phyloP scores from a whole-genome alignment of 2,888 invertebrate species.

The Fabriciana adippe region DNA sequence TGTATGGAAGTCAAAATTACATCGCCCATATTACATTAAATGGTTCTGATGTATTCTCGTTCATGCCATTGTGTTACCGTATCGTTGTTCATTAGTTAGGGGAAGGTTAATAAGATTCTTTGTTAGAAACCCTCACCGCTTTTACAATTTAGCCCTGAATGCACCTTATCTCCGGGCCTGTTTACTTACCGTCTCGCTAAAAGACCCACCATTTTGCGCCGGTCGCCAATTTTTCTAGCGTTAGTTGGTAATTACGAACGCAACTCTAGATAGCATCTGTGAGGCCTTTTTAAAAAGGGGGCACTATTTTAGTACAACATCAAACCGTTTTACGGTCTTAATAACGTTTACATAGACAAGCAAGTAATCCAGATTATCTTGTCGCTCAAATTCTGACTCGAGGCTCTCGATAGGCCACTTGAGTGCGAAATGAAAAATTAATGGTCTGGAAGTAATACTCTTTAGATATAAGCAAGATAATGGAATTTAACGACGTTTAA shows the following conservation, averaged over 20 bases:
- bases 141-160: slow-evolving; percentile 76
- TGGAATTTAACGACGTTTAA: slow-evolving; percentile 27
- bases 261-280: slow-evolving; percentile 51
- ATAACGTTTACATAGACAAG: slow-evolving; percentile 38
- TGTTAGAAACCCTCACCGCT: slow-evolving; percentile 63
- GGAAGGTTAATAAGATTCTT: slow-evolving; percentile 77
- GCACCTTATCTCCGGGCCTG: slow-evolving; percentile 72
- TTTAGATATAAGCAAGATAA: slow-evolving; percentile 64
- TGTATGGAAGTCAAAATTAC: slow-evolving; percentile 55
- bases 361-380: slow-evolving; percentile 61
- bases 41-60: slow-evolving; percentile 15
- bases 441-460: slow-evolving; percentile 73
- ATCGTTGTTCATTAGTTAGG: slow-evolving; percentile 74
- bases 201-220: slow-evolving; percentile 54
- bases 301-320: slow-evolving; percentile 22
- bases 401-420: slow-evolving; percentile 68
- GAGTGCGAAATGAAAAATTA: slow-evolving; percentile 72
- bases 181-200: slow-evolving; percentile 64
- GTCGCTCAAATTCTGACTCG: slow-evolving; percentile 57
- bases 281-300: slow-evolving; percentile 25
- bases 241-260: slow-evolving; percentile 67
- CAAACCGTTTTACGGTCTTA: slow-evolving; percentile 20
- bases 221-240: slow-evolving; percentile 65
- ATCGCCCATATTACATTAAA: slow-evolving; percentile 43
- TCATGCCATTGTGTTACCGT: slow-evolving; percentile 51